Base-by-base conservation (phyloP, 1,140 invertebrate genomes). In the Eupristina koningsbergeri region DNA sequence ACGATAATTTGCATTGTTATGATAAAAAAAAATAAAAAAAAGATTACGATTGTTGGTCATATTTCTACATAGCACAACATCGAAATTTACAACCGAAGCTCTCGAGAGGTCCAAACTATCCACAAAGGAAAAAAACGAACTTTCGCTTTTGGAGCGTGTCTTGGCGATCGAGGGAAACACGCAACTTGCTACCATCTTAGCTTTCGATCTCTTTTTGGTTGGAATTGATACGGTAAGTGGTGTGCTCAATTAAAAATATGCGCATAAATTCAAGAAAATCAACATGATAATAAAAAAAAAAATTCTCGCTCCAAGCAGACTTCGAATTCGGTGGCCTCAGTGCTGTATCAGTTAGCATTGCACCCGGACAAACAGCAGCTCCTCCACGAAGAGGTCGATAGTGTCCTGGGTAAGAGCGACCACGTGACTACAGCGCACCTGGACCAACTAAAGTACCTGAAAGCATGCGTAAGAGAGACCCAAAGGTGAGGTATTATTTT, bases 391-490 rank as follows among this genome's bases (percentile, higher is more conserved):
- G 97, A 98, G 93, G 89, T 98, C 15, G 90, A 92, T 71, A 89
- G 88, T n/a, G 91, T 95, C 58, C 89, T 97, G 58, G 94, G 95
- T 17, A 83, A 88, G 58, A 90, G 94, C 83, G 91, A 92, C 71
- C 88, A 92, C 71, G 90, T 98, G 31, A 95, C 95, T 84, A 92
- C 93, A 67, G 92, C 93, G 82, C 94, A 94, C 82, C 92, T 97
- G 50, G 95, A 96, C 77, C 93, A 94, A 85, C 92, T 97, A 87
- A 94, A 94, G 22, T 98, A 97, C 89, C 92, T 98, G 45, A 96
- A 96, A 90, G 97, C 97, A 8, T 98, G 96, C 89, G 95, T 98
- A 17, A 98, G 97, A 90, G 97, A 98, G 94, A 96, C 96, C 7
- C 93, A 98, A 86, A 94, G 97, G 97, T 97, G 36, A 71, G 67